Base-by-base conservation (phyloP, 2,113 vertebrate genomes). In the Lanius collurio region DNA sequence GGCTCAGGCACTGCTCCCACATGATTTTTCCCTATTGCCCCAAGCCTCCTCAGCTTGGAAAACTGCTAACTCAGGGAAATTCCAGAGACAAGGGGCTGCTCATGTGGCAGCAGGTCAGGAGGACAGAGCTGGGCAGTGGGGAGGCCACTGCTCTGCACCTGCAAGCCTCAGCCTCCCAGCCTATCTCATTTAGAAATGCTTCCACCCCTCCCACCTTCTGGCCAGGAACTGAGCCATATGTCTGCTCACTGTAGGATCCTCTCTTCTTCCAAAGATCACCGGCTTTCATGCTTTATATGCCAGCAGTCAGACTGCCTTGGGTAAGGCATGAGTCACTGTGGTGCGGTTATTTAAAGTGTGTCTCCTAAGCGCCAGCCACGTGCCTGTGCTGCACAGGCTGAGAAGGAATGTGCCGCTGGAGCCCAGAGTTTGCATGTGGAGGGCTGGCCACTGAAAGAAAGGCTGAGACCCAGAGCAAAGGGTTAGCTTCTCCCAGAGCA, bases 171-270 rank as follows among this genome's bases (percentile, higher is more conserved):
- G 78, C 93, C 70, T 93, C 81, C 49, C 71, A 83, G 60, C 81
- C 83, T 68, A 21, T 42, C 50, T 83, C 84, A 33, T 89, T 88
- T 70, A 87, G 87, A 57, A 95, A 63, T 1, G 3, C 64, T 83
- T 91, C 83, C 76, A 89, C 49, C 60, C 68, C 83, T 92, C 88
- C 90, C 83, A 56, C 94, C 91, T 93, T 90, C 94, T 95, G 93
- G 80, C 79, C 94, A 93, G 93, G 87, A 97, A 77, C 92, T 78
- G 87, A 91, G 83, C 93, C 93, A 90, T 94, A 91, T 96, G 94
- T 90, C 87, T 95, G 87, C 69, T 96, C 83, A 1, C 92, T 87
- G 69, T 70, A 80, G 74, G 76, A 95, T 86, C 79, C 71, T 95
- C 68, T 93, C 83, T 59, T 64, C 79, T 77, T 92, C 79, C 94